Evolutionary conservation across 2,113 vertebrate genomes (phyloP).

Genomic region (Seriola aureovittata): DNA sequence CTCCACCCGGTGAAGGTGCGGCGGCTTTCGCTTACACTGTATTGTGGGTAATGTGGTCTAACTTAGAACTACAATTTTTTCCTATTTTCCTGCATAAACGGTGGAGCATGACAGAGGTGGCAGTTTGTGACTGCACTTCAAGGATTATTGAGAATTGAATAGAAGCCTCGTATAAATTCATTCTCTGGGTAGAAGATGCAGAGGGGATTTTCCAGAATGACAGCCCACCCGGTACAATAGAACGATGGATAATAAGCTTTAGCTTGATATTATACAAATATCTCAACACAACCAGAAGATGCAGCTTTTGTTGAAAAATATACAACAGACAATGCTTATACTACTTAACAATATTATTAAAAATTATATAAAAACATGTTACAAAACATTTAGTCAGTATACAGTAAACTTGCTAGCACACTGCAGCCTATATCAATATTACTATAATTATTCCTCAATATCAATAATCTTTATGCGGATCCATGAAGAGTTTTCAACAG

Average conservation of each 20-base stretch:
- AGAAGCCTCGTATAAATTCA: not conserved
- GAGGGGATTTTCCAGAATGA: not conserved
- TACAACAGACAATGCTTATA: not conserved
- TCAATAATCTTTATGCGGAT: too few relatives aligned
- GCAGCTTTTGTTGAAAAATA: not conserved
- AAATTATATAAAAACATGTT: not conserved
- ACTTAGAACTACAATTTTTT: conserved; percentile 9
- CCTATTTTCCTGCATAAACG: not conserved
- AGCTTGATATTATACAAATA: conserved; percentile 3
- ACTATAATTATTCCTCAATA: too few relatives aligned
- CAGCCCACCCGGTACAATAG: not conserved
- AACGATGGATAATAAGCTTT: conserved; percentile 5
- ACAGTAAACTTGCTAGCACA: not conserved
- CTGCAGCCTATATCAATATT: not conserved
- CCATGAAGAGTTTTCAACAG: too few relatives aligned
- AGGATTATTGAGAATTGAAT: not conserved
- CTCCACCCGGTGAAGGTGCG: conserved; percentile 81
- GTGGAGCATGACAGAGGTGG: not conserved
- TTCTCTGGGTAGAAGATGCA: not conserved
- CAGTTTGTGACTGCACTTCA: not conserved
- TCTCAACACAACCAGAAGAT: not conserved
- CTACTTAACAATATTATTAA: not conserved
- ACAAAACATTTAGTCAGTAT: too few relatives aligned
- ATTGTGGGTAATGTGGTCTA: conserved; percentile 81
- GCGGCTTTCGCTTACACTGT: conserved; percentile 40